Base-by-base conservation (phyloP, 35 echinoderm and acorn worm species). In the Chiridota heheva region DNA sequence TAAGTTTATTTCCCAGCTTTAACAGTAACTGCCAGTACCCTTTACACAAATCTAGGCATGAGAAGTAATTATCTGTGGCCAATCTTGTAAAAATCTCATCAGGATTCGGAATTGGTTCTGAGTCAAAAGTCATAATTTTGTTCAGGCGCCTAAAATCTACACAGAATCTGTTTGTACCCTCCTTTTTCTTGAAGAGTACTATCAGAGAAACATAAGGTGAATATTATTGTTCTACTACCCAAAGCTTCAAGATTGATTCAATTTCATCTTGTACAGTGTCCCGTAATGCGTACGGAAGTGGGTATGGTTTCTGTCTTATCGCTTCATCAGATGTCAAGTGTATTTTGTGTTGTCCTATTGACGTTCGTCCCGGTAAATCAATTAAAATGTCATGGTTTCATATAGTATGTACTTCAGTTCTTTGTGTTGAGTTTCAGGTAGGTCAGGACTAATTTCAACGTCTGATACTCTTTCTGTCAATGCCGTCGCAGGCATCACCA, bases 11-110 rank as follows among this genome's bases (percentile, higher is more conserved):
- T 36, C 60, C 82, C 42, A 6, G 18, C n/a, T 24, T 43, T 8
- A 86, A 13, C 5, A 36, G 69, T 40, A 86, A 41, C 39, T 87
- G 84, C 84, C 84, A 87, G 46, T 87, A 87, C 20, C 84, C 84
- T 81, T 80, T 78, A 24, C 25, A 80, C 34, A 87, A 43, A 78
- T 87, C 84, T 6, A 87, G 22, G 24, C 81, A 80, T 1, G 84
- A 42, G 58, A 87, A 87, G 53, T 42, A 80, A 12, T 39, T 29
- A 62, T 67, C 84, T 38, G 67, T 81, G 17, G 84, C 84, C 16
- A 87, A 43, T 37, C 56, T 63, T 13, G 84, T 42, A 49, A 87
- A 81, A 12, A 82, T 77, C 18, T 87, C 73, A 32, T 87, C 84
- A 26, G 33, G 84, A 80, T 80, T 47, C 16, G 84, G 84, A 4